Conservation (phyloP, 2,113 vertebrate genomes). For the Scartelaos histophorus region DNA sequence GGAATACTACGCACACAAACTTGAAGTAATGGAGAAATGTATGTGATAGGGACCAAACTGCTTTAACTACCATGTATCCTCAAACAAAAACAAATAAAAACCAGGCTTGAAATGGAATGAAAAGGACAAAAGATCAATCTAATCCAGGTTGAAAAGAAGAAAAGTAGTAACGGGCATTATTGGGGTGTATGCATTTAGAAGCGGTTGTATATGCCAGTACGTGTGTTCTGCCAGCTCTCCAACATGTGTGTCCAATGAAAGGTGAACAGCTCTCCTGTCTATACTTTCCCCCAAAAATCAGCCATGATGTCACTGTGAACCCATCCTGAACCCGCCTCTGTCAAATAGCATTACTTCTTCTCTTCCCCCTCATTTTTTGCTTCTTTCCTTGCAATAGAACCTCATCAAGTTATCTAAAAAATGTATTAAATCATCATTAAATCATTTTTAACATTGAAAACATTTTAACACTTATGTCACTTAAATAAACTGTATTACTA, state of each 20-base stretch:
- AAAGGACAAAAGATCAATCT: constrained; percentile 41
- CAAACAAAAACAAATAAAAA: constrained; percentile 64
- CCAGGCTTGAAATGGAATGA: constrained; percentile 39
- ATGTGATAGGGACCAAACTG: constrained; percentile 47
- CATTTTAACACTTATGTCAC: neutral
- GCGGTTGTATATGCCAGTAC: constrained; percentile 64
- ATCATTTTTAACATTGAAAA: neutral
- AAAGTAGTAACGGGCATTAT: constrained; percentile 35
- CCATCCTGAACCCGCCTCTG: constrained; percentile 80
- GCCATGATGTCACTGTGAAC: constrained; percentile 83
- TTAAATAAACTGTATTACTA: neutral
- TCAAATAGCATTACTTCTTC: constrained; percentile 76
- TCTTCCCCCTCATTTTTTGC: constrained; percentile 66
- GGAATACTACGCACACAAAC: constrained; percentile 70
- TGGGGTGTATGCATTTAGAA: constrained; percentile 58
- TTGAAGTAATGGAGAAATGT: constrained; percentile 54
- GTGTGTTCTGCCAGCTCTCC: constrained; percentile 55
- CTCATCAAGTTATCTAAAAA: constrained; percentile 64
- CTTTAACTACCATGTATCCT: constrained; percentile 44
- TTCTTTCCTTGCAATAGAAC: constrained; percentile 66
- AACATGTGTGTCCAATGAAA: constrained; percentile 80
- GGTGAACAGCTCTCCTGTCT: constrained; percentile 78
- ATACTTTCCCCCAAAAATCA: constrained; percentile 74
- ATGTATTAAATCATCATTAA: neutral
- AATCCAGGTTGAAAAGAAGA: constrained; percentile 37